Base-by-base conservation (phyloP, 1,140 invertebrate species). In the Aethina tumida region DNA sequence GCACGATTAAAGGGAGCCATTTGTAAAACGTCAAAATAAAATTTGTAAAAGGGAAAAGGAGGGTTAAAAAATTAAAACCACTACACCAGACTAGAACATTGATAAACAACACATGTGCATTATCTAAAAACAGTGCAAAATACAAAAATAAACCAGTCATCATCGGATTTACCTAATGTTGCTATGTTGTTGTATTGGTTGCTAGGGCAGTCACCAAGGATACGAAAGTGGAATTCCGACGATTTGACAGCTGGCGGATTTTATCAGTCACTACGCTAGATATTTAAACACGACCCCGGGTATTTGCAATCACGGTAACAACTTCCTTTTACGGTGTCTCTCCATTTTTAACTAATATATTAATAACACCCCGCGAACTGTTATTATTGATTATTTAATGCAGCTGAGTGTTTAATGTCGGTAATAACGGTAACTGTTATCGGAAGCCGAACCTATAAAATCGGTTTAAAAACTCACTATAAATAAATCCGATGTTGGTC, bases 161-260 rank as follows among this genome's bases (percentile, higher is more conserved):
- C 18, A 43, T 33, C 27, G 37, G 24, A 45, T 56, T 53, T 56
- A 56, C 53, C 56, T 58, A 51, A 48, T 58, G 56, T 62, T 53
- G 49, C 50, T 59, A 57, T 60, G 59, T 62, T 62, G 59, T 62
- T 62, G 59, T 59, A 57, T 58, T 49, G 55, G 59, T 62, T 60
- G 58, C 58, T 60, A 60, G 51, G 58, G 47, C 49, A 49, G 58
- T 60, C 56, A 46, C 59, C 58, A 62, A 61, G 59, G 59, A 61
- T 61, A 60, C 59, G 54, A 53, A 44, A 50, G 47, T 55, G 47
- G 45, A 44, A 49, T 49, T 51, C 49, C 43, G 41, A 38, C 33
- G 34, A 40, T 51, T 57, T 59, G 56, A 60, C 56, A 57, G 50
- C 47, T 54, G 47, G 39, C 37, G 39, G 27, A 43, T 22, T 35